phyloP scores from a whole-genome alignment of 2,888 invertebrate species.

The Synergus itoensis region DNA sequence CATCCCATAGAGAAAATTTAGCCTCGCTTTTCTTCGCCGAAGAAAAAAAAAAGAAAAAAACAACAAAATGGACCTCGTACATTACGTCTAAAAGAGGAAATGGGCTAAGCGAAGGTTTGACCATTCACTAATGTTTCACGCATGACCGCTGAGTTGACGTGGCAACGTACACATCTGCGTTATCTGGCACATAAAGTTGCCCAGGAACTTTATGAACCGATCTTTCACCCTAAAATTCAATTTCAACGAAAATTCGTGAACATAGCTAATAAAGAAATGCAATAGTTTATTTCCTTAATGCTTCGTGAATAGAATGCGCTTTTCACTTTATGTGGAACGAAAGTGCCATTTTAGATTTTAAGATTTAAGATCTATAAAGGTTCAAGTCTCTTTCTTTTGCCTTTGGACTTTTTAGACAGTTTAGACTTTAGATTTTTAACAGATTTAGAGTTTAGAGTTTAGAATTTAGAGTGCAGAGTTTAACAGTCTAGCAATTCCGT shows the following conservation, averaged over 20 bases:
- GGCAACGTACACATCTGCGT: constrained; percentile 17
- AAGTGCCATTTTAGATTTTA: background rate
- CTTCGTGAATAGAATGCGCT: background rate
- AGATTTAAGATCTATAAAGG: background rate
- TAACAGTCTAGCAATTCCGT: no score
- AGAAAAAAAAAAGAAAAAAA: background rate
- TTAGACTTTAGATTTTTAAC: no score
- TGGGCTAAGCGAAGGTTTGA: constrained; percentile 31
- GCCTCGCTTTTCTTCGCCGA: constrained; percentile 2
- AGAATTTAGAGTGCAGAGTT: no score
- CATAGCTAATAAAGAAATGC: background rate
- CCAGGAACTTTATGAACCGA: constrained; percentile 17
- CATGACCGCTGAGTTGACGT: constrained; percentile 22
- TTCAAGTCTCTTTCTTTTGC: no score
- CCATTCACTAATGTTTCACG: constrained; percentile 34
- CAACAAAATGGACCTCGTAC: constrained; percentile 8
- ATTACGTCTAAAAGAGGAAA: constrained; percentile 4
- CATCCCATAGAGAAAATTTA: constrained; percentile 9
- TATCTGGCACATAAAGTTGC: constrained; percentile 9
- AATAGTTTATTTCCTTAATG: background rate
- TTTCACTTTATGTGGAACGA: no score
- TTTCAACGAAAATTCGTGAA: background rate
- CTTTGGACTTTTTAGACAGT: background rate
- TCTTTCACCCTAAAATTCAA: constrained; percentile 20
- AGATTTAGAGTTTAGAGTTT: background rate